Percentiles rank a stretch among this genome's conserved stretches.
Evolutionary conservation across 2,888 invertebrate species (phyloP).

Genomic region (Drosophila siamana): DNA sequence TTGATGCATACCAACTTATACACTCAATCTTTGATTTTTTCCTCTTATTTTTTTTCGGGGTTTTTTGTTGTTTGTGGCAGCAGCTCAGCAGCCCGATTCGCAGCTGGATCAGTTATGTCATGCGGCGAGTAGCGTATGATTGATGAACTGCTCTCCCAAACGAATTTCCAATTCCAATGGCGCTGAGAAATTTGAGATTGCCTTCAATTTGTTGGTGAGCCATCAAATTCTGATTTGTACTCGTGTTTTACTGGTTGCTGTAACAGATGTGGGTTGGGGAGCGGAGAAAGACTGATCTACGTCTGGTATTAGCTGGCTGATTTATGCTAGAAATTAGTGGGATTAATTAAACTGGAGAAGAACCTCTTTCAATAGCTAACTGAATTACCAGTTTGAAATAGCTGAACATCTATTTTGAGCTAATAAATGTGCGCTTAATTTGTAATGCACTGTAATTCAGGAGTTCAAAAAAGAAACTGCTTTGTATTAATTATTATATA

Average conservation of each 20-base stretch:
- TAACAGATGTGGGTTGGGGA: constrained; percentile 7
- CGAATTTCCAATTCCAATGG: constrained; percentile 10
- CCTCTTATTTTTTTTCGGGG: neutral
- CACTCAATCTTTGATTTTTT: constrained; percentile 36
- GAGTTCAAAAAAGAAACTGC: neutral
- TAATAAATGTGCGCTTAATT: neutral
- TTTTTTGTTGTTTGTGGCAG: constrained; percentile 1
- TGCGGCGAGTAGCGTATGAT: constrained; percentile 64
- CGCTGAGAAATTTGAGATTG: constrained; percentile 3
- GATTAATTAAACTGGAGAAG: neutral
- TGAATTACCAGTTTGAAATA: neutral
- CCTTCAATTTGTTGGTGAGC: constrained; percentile 12
- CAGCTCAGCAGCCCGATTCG: constrained; percentile 32
- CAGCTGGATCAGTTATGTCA: constrained; percentile 77
- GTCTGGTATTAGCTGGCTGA: neutral
- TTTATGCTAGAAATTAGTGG: neutral
- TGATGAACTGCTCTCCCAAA: constrained; percentile 50
- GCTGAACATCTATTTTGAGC: neutral
- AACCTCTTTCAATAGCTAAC: neutral
- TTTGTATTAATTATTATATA: neutral
- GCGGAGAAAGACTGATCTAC: neutral
- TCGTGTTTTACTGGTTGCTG: neutral
- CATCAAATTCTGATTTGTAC: constrained; percentile 13
- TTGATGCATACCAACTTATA: constrained; percentile 64
- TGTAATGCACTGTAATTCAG: no score